A percentile compares a stretch with the other conserved stretches of the same genome.
These are phyloP conservation scores for Tympanoctomys barrerae DNA, from an alignment of 2,797 vertebrate species.

Conservation along the genomic window DNA sequence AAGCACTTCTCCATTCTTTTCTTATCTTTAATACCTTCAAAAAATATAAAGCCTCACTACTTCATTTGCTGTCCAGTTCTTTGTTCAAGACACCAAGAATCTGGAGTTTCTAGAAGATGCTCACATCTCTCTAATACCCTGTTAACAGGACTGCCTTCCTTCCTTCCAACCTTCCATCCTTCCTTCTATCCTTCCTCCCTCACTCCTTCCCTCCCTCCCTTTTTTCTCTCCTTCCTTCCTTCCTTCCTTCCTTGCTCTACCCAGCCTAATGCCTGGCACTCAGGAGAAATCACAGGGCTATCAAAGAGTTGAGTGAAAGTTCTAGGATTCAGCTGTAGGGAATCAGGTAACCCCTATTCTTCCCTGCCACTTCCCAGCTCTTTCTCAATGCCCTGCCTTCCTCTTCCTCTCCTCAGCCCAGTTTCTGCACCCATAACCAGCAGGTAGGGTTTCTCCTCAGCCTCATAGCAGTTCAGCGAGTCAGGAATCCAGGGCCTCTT, in stretches of 20 bases:
- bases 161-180: no score
- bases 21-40: not conserved
- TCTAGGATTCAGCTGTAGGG: not conserved
- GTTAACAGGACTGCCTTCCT: not conserved
- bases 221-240: no score
- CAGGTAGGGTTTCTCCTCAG: not conserved
- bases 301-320: not conserved
- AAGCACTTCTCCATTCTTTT: not conserved
- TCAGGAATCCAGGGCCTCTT: not conserved
- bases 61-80: not conserved
- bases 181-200: no score
- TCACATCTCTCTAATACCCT: not conserved
- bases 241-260: not conserved
- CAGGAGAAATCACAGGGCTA: not conserved
- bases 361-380: not conserved
- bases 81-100: not conserved
- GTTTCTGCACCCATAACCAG: not conserved
- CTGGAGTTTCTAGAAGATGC: not conserved
- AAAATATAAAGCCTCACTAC: not conserved
- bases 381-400: fast-evolving
- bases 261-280: not conserved
- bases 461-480: not conserved
- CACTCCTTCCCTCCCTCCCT: no score
- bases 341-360: no score
- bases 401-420: not conserved